Evolutionary conservation across 1,140 invertebrate genomes (phyloP).

Genomic region (Leptestheria dahalacensis): DNA sequence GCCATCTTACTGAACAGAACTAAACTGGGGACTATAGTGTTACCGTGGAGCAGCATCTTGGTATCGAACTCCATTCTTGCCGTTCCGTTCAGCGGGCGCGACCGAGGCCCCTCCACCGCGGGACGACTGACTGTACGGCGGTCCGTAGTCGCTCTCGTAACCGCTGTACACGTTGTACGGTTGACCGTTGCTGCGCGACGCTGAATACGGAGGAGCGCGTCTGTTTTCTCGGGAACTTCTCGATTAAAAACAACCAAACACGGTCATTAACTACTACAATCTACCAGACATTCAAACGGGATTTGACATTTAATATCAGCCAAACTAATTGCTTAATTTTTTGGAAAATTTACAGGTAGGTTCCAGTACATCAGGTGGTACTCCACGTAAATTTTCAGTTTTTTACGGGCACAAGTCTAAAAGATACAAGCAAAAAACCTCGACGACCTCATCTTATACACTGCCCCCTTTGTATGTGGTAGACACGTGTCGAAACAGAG

Average conservation of each 20-base stretch:
- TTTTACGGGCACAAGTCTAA: too few relatives aligned
- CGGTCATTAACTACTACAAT: too few relatives aligned
- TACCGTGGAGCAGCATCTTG: constrained; percentile 14
- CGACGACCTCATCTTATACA: too few relatives aligned
- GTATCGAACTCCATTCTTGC: constrained; percentile 6
- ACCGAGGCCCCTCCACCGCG: neutral
- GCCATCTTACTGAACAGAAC: neutral
- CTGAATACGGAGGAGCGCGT: constrained; percentile 1
- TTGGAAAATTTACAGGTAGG: neutral
- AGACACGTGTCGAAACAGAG: too few relatives aligned
- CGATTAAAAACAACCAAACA: neutral
- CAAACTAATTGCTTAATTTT: neutral
- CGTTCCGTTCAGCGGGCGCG: constrained; percentile 10
- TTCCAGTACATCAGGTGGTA: too few relatives aligned
- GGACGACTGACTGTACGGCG: neutral
- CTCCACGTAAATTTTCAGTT: too few relatives aligned
- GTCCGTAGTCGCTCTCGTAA: neutral
- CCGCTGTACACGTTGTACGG: neutral
- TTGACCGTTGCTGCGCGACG: constrained; percentile 2
- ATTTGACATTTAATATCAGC: neutral
- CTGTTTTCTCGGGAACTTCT: neutral
- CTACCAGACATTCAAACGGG: too few relatives aligned
- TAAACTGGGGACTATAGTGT: neutral
- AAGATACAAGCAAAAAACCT: too few relatives aligned
- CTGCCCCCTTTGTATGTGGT: too few relatives aligned